Percentiles rank a stretch among this genome's conserved stretches.
phyloP scores from a whole-genome alignment of 2,113 vertebrate genomes.

The Hoplias malabaricus region DNA sequence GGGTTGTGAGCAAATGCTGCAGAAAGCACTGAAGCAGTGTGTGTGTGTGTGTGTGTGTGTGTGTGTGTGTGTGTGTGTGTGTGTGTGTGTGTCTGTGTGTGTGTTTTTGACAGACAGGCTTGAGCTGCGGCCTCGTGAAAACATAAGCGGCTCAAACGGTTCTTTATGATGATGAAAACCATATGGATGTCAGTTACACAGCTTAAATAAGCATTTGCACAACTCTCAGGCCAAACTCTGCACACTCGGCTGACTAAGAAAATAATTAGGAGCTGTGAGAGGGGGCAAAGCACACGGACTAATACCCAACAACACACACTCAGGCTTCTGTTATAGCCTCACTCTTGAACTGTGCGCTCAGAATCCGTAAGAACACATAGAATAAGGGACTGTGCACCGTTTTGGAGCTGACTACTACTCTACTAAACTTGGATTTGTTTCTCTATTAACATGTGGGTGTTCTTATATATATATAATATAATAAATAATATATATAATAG shows the following conservation, averaged over 20 bases:
- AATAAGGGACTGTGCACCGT: too few species aligned
- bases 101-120: constrained; percentile 54
- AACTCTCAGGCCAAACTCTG: constrained; percentile 54
- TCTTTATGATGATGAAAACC: constrained; percentile 61
- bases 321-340: too few species aligned
- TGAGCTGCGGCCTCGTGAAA: constrained; percentile 47
- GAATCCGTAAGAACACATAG: too few species aligned
- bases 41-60: too few species aligned
- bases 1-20: background rate
- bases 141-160: constrained; percentile 52
- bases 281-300: constrained; percentile 43
- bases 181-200: constrained; percentile 57
- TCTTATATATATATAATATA: too few species aligned
- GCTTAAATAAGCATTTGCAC: constrained; percentile 61
- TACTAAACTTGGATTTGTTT: too few species aligned
- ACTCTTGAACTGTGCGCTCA: too few species aligned
- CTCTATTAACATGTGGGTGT: too few species aligned
- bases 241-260: constrained; percentile 56
- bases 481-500: too few species aligned
- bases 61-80: too few species aligned
- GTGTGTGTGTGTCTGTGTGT: too few species aligned
- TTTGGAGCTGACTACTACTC: too few species aligned
- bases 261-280: constrained; percentile 58
- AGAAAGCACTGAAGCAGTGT: background rate
- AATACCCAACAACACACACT: constrained; percentile 31